phyloP scores from a whole-genome alignment of 2,797 vertebrate genomes.

The Coccyzus lansbergi region DNA sequence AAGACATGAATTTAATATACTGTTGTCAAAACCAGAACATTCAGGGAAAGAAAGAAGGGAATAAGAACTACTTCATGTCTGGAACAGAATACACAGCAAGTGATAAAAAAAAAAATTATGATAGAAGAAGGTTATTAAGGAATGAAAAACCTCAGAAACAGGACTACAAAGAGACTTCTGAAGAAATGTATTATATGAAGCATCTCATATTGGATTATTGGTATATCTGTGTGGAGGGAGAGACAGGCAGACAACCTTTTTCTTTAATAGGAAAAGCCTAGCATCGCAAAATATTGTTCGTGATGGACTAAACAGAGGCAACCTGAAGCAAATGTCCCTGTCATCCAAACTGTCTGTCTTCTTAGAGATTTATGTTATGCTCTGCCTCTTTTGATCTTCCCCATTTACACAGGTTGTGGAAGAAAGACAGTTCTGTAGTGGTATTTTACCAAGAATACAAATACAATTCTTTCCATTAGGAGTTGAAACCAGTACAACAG shows the following conservation, averaged over 20 bases:
- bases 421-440: not conserved
- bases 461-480: not conserved
- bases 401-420: not conserved
- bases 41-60: not conserved
- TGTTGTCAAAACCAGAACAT: not conserved
- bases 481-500: not conserved
- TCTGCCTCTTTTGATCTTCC: not conserved
- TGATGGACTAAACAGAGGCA: not conserved
- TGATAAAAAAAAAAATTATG: not conserved
- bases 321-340: not conserved
- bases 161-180: not conserved
- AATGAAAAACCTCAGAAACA: not conserved
- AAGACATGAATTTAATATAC: not conserved
- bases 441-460: not conserved
- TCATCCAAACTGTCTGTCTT: not conserved
- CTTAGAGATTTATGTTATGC: not conserved
- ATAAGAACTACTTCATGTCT: not conserved
- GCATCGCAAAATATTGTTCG: not conserved
- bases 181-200: not conserved
- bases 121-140: not conserved
- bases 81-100: not conserved
- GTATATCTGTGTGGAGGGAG: not conserved
- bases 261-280: not conserved
- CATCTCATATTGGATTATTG: not conserved
- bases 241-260: not conserved